Base-by-base conservation (phyloP, 1,140 invertebrate species). In the Lysiphlebus fabarum region DNA sequence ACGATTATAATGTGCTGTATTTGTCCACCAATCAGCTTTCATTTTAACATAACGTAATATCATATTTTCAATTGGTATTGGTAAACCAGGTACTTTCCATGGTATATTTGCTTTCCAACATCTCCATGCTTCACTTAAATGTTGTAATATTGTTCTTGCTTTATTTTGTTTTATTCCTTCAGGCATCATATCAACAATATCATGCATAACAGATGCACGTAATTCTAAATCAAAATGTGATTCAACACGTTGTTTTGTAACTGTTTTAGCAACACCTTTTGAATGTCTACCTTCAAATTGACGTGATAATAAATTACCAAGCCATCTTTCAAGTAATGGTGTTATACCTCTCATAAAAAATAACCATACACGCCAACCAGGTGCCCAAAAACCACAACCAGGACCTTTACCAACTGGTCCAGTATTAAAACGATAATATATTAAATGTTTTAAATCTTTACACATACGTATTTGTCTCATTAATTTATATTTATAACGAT, bases 11-110 rank as follows among this genome's bases (percentile, higher is more conserved):
- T 99, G 98, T 2, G 97, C 97, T 1, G 98, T 99, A 77, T 99
- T 99, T 0, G 98, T 99, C 98, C 98, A 99, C 98, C 98, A 99
- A 79, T 99, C 98, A 1, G 98, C 97, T 76, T 99, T 99, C 88
- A 99, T 99, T 78, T 99, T 99, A 0, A 99, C 97, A 77, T 99
- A 99, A 44, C 98, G 86, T 14, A 99, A 84, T 67, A 99, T 99
- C 97, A 99, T 99, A 78, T 99, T 99, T 81, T 99, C 98, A 69
- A 99, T 99, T 0, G 98, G 98, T 48, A 94, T 99, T 0, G 98
- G 98, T 7, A 99, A 79, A 5, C 97, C 97, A 8, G 98, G 98
- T 2, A 99, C 90, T 84, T 99, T 99, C 98, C 98, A 99, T 0
- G 98, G 98, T 72, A 99, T 99, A 79, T 99, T 99, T 0, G 98